phyloP scores from a whole-genome alignment of 2,797 vertebrate species.

The Gambelia wislizenii region DNA sequence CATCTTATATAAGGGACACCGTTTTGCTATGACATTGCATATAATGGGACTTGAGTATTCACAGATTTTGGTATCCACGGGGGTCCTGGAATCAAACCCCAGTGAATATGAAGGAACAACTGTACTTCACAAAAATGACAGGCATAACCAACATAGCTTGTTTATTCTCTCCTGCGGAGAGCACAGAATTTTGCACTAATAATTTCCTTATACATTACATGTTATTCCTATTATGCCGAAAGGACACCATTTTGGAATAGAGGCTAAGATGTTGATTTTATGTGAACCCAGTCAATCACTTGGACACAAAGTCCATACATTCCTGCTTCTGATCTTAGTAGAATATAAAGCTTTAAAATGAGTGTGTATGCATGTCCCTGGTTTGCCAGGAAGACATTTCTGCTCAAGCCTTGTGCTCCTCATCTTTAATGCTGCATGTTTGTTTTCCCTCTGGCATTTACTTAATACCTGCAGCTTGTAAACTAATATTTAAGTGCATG shows the following conservation, averaged over 20 bases:
- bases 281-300: not conserved
- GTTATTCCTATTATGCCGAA: not conserved
- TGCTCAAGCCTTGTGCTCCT: not conserved
- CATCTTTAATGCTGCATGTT: constrained; percentile 16
- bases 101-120: no score
- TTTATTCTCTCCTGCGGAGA: not conserved
- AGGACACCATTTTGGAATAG: constrained; percentile 24
- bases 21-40: no score
- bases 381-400: constrained; percentile 20
- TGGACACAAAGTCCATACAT: not conserved
- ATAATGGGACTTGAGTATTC: no score
- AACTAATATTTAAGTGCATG: constrained; percentile 5
- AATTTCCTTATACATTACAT: not conserved
- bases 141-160: not conserved
- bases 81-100: no score
- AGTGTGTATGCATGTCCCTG: not conserved
- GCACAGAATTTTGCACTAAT: not conserved
- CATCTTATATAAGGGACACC: no score
- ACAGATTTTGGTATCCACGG: no score
- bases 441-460: constrained; percentile 41
- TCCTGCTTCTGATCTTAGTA: no score
- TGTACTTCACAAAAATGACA: not conserved
- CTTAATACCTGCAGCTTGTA: constrained; percentile 45
- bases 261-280: rapidly evolving
- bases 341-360: not conserved